Evolutionary conservation across 2,888 invertebrate genomes (phyloP).

Genomic region (Ditylenchus weischeri): DNA sequence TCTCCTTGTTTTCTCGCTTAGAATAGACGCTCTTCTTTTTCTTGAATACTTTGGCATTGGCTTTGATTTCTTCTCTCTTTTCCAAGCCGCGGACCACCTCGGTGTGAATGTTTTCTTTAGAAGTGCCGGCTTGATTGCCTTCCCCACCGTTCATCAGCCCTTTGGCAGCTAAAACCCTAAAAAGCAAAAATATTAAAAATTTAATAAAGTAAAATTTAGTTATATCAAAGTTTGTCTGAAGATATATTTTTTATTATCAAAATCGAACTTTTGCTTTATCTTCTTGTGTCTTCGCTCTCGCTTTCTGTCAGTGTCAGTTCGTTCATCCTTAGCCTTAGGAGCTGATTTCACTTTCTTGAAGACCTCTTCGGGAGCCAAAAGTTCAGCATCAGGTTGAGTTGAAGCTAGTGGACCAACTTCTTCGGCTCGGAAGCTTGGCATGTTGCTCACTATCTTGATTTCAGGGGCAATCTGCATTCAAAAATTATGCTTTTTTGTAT

Average conservation of each 20-base stretch:
- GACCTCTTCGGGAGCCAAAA: slow-evolving; percentile 53
- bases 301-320: slow-evolving; percentile 80
- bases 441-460: slow-evolving; percentile 81
- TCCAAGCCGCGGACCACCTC: too few relatives aligned
- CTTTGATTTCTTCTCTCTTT: too few relatives aligned
- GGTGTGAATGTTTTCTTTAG: too few relatives aligned
- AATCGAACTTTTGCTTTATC: slow-evolving; percentile 28
- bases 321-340: slow-evolving; percentile 73
- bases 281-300: slow-evolving; percentile 84
- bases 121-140: background rate
- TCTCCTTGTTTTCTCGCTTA: too few relatives aligned
- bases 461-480: slow-evolving; percentile 67
- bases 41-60: too few relatives aligned
- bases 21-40: too few relatives aligned
- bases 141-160: slow-evolving; percentile 5
- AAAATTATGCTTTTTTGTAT: slow-evolving; percentile 16
- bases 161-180: background rate
- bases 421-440: slow-evolving; percentile 86
- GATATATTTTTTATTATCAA: too few relatives aligned
- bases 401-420: slow-evolving; percentile 85
- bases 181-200: background rate
- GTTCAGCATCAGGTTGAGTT: slow-evolving; percentile 39
- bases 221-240: background rate
- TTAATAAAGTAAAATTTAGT: background rate
- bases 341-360: slow-evolving; percentile 60